Conservation (phyloP, 1,140 invertebrate genomes). For the Coelopa frigida region DNA sequence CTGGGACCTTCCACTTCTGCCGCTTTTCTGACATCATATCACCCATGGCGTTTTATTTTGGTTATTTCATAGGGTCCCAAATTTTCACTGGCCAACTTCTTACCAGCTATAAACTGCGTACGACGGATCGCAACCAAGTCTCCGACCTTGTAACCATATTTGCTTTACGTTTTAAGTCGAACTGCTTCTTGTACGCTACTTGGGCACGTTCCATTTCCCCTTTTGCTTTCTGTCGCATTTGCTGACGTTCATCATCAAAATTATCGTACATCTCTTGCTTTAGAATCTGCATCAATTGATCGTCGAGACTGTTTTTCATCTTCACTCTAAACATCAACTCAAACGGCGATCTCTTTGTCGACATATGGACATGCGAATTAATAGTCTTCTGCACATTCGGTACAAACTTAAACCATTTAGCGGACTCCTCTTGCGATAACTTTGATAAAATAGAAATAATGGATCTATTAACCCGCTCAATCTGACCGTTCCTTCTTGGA, state of each 20-base stretch:
- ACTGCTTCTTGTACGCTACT: not conserved
- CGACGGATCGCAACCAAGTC: not conserved
- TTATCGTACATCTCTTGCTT: not conserved
- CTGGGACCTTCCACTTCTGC: too few relatives aligned
- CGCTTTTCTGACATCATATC: too few relatives aligned
- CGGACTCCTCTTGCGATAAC: not conserved
- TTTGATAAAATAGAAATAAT: constrained; percentile 3
- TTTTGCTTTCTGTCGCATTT: not conserved
- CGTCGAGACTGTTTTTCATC: not conserved
- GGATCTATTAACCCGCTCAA: not conserved
- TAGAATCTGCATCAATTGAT: not conserved
- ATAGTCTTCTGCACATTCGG: not conserved
- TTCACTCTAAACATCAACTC: not conserved
- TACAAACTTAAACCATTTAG: constrained; percentile 1
- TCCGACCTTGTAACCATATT: not conserved
- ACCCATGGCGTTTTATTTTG: constrained; percentile 18
- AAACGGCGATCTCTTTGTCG: not conserved
- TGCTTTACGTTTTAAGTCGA: too few relatives aligned
- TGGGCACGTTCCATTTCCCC: not conserved
- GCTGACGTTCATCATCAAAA: constrained; percentile 7
- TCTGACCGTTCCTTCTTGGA: not conserved
- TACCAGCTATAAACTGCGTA: not conserved
- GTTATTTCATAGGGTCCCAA: constrained; percentile 29
- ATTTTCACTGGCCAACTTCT: not conserved
- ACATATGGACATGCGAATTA: not conserved